Percentiles rank a stretch among this genome's conserved stretches.
Evolutionary conservation across 2,888 invertebrate species (phyloP).

Genomic region (Pegoplata infirma): DNA sequence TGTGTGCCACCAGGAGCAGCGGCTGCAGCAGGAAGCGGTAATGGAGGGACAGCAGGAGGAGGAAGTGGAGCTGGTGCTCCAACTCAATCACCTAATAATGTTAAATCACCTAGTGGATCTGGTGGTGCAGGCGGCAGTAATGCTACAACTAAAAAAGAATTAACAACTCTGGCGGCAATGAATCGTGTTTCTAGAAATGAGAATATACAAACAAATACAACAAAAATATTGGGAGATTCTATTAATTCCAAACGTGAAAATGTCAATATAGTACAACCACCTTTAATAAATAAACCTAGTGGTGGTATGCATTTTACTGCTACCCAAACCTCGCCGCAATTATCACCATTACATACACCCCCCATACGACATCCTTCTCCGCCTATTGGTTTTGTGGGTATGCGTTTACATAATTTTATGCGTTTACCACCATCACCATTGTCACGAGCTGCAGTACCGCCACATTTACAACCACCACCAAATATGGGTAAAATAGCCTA

Average conservation of each 20-base stretch:
- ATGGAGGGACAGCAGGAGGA: conserved; percentile 6
- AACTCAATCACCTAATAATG: conserved; percentile 69
- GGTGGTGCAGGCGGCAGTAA: not conserved
- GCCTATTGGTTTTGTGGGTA: conserved; percentile 65
- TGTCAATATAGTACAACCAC: conserved; percentile 30
- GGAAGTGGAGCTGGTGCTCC: conserved; percentile 15
- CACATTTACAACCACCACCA: conserved; percentile 46
- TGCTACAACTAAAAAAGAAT: conserved; percentile 63
- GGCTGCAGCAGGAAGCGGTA: conserved; percentile 34
- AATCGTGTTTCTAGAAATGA: conserved; percentile 62
- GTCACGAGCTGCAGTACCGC: conserved; percentile 57
- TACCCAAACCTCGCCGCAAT: conserved; percentile 58
- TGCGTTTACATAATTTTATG: conserved; percentile 66
- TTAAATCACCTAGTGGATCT: conserved; percentile 47
- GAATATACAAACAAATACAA: conserved; percentile 55
- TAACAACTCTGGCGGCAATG: conserved; percentile 65
- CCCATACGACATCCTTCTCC: conserved; percentile 64
- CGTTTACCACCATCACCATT: conserved; percentile 73
- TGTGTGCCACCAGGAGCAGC: conserved; percentile 66
- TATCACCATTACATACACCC: conserved; percentile 61
- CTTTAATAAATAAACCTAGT: conserved; percentile 34
- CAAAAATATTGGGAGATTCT: conserved; percentile 57
- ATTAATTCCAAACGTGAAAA: conserved; percentile 47
- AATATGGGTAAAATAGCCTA: conserved; percentile 59
- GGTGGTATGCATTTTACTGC: conserved; percentile 34